Percentiles rank a stretch among this genome's conserved stretches.
Evolutionary conservation across 2,888 invertebrate species (phyloP).

Genomic region (Eurytoma californica): DNA sequence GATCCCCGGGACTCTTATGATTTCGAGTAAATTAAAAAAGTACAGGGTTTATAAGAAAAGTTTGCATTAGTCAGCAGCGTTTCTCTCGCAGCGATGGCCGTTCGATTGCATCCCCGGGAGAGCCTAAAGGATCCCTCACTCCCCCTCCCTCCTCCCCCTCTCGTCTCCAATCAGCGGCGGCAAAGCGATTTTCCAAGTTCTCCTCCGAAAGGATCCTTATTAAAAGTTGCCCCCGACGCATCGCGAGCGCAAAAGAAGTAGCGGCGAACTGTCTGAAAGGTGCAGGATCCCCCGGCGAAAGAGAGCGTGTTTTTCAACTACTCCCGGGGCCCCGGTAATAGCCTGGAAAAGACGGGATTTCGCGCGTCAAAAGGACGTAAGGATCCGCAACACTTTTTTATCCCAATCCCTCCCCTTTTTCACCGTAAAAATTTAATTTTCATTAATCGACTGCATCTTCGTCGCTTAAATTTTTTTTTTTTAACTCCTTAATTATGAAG

Average conservation of each 20-base stretch:
- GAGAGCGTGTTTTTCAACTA: too few relatives aligned
- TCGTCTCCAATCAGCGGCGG: slow-evolving; percentile 12
- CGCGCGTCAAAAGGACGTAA: too few relatives aligned
- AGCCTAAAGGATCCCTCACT: slow-evolving; percentile 1
- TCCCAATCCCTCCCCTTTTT: too few relatives aligned
- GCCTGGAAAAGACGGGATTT: too few relatives aligned
- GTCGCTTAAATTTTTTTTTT: too few relatives aligned
- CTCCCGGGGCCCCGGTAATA: too few relatives aligned
- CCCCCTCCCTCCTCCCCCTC: not conserved
- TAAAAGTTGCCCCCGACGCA: slow-evolving; percentile 28
- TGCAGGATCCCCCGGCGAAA: too few relatives aligned
- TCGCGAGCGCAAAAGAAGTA: not conserved
- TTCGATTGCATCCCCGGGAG: not conserved
- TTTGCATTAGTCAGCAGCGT: slow-evolving; percentile 13
- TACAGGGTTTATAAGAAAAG: slow-evolving; percentile 36
- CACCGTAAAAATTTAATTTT: too few relatives aligned
- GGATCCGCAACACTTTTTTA: too few relatives aligned
- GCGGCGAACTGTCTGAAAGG: too few relatives aligned
- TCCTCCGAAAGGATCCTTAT: slow-evolving; percentile 32
- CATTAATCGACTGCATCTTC: too few relatives aligned
- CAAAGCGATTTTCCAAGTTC: slow-evolving; percentile 27
- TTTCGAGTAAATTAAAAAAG: slow-evolving; percentile 29
- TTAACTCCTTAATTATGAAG: too few relatives aligned
- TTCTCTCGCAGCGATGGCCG: not conserved
- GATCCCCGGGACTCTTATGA: not conserved